phyloP scores from a whole-genome alignment of 2,113 vertebrate species.

The Dasyurus viverrinus region DNA sequence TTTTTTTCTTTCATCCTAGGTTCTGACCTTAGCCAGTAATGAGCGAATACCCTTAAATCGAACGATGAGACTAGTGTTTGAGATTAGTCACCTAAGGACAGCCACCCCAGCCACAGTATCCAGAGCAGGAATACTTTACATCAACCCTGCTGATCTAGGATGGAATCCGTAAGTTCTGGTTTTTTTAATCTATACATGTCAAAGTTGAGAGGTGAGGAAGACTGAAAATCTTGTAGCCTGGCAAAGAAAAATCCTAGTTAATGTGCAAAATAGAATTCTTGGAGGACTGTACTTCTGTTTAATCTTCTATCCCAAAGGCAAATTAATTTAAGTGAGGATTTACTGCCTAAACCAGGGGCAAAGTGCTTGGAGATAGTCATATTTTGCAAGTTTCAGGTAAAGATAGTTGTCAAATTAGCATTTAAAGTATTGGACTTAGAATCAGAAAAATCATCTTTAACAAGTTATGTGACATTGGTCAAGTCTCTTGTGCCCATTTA shows the following conservation, averaged over 20 bases:
- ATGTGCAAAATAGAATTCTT: background rate
- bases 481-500: background rate
- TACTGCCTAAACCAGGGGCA: background rate
- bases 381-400: too few relatives aligned
- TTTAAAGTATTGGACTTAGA: background rate
- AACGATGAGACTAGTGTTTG: slow-evolving; percentile 87
- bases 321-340: background rate
- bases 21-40: slow-evolving; percentile 88
- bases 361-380: too few relatives aligned
- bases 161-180: slow-evolving; percentile 85
- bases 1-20: slow-evolving; percentile 64
- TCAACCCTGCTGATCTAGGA: slow-evolving; percentile 85
- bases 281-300: background rate
- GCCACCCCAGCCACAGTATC: slow-evolving; percentile 88
- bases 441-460: background rate
- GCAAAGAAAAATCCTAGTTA: background rate
- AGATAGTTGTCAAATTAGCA: background rate
- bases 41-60: slow-evolving; percentile 87
- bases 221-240: background rate
- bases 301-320: background rate
- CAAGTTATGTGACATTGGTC: background rate
- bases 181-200: background rate
- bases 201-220: background rate
- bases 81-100: slow-evolving; percentile 86
- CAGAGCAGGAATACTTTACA: slow-evolving; percentile 87